These are phyloP conservation scores for Tinea semifulvella DNA, from an alignment of 2,888 invertebrate species.

Conservation along the genomic window DNA sequence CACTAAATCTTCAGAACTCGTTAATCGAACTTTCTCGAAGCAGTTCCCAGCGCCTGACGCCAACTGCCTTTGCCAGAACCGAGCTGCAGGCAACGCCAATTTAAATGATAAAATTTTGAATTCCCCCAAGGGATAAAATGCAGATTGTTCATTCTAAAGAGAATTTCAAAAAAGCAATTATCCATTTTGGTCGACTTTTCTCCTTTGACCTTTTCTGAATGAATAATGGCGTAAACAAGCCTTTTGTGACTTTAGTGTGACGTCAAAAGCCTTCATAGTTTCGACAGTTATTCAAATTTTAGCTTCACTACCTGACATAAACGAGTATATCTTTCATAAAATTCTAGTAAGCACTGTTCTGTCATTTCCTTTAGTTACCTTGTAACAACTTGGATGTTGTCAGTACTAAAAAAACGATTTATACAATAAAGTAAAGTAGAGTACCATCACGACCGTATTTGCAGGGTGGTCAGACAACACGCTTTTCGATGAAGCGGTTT, in stretches of 20 bases:
- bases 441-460: no score
- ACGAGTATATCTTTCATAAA: no score
- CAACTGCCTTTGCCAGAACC: slow-evolving; percentile 55
- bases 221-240: slow-evolving; percentile 10
- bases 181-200: slow-evolving; percentile 5
- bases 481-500: no score
- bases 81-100: slow-evolving; percentile 44
- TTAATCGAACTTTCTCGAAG: slow-evolving; percentile 60
- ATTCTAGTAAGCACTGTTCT: no score
- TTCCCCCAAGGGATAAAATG: slow-evolving; percentile 51
- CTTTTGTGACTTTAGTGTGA: background rate
- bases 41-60: slow-evolving; percentile 48
- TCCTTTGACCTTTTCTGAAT: slow-evolving; percentile 12
- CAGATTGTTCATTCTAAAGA: slow-evolving; percentile 40
- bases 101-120: slow-evolving; percentile 59
- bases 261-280: slow-evolving; percentile 1
- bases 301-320: no score
- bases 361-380: no score
- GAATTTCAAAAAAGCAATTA: slow-evolving; percentile 25
- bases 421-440: no score
- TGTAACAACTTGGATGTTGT: no score
- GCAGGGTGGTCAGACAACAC: no score
- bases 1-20: slow-evolving; percentile 60
- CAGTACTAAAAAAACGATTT: no score
- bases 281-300: no score